Percentiles rank a stretch among this genome's conserved stretches.
Conservation (phyloP, 2,113 vertebrate genomes). For the Plecturocebus donacophilus region DNA sequence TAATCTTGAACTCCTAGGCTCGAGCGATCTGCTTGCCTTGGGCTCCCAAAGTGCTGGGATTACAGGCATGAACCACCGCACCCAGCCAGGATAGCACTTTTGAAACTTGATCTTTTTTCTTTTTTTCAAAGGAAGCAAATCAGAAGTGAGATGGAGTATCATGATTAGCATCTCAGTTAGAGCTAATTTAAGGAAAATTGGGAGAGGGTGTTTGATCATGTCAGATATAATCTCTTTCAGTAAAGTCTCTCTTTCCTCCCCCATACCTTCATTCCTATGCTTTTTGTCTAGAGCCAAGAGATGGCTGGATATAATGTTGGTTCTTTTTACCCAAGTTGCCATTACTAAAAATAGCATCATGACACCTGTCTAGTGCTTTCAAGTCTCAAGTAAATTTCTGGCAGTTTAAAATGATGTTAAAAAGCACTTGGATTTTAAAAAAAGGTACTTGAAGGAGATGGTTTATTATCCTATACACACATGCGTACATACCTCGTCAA, state of each 20-base stretch:
- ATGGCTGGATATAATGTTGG: not conserved
- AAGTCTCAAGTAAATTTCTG: slow-evolving; percentile 12
- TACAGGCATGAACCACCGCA: no score
- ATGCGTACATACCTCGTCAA: not conserved
- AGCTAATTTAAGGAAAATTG: slow-evolving; percentile 11
- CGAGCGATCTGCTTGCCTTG: no score
- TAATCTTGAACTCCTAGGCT: no score
- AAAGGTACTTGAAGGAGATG: not conserved
- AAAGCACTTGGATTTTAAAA: not conserved
- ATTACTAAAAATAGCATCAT: not conserved
- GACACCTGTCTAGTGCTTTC: not conserved
- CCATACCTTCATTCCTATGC: not conserved
- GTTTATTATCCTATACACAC: not conserved
- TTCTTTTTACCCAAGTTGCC: not conserved
- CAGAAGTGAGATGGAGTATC: not conserved
- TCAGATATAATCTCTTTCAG: not conserved
- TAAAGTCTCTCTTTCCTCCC: not conserved
- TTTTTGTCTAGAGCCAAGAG: not conserved
- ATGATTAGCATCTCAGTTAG: not conserved
- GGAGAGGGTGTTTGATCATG: not conserved
- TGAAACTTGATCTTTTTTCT: not conserved
- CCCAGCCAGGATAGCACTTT: not conserved
- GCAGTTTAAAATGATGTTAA: slow-evolving; percentile 17
- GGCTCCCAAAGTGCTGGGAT: no score
- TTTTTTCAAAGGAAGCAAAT: not conserved